Conservation (phyloP, 2,888 invertebrate species). For the Laothoe populi region DNA sequence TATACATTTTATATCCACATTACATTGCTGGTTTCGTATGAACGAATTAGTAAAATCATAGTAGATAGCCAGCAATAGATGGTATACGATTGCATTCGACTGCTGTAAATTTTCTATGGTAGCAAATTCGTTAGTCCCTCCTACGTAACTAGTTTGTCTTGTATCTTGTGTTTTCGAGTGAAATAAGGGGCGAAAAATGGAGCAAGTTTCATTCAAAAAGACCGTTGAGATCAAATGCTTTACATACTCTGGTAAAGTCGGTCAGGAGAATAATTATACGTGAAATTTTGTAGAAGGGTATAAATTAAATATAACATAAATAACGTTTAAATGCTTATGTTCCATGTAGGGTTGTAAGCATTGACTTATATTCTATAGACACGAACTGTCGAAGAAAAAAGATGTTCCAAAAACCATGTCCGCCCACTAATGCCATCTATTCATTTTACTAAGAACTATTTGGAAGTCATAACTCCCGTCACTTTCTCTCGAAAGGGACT, state of each 20-base stretch:
- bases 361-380: too few relatives aligned
- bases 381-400: too few relatives aligned
- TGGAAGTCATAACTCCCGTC: too few relatives aligned
- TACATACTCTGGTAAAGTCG: background rate
- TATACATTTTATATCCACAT: background rate
- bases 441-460: too few relatives aligned
- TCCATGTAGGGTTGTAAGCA: too few relatives aligned
- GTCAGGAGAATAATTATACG: background rate
- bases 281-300: background rate
- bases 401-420: too few relatives aligned
- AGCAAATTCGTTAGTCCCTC: slow-evolving; percentile 9
- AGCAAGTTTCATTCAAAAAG: background rate
- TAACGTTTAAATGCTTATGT: too few relatives aligned
- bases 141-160: slow-evolving; percentile 14
- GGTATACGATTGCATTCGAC: background rate
- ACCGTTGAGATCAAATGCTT: background rate
- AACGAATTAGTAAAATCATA: too few relatives aligned
- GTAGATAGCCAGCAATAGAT: background rate
- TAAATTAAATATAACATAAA: background rate
- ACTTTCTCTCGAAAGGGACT: too few relatives aligned
- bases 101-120: background rate
- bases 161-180: slow-evolving; percentile 17
- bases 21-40: background rate
- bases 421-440: too few relatives aligned
- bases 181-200: slow-evolving; percentile 11